These are phyloP conservation scores for Pollenia labialis DNA, from an alignment of 2,888 invertebrate genomes.

Conservation along the genomic window DNA sequence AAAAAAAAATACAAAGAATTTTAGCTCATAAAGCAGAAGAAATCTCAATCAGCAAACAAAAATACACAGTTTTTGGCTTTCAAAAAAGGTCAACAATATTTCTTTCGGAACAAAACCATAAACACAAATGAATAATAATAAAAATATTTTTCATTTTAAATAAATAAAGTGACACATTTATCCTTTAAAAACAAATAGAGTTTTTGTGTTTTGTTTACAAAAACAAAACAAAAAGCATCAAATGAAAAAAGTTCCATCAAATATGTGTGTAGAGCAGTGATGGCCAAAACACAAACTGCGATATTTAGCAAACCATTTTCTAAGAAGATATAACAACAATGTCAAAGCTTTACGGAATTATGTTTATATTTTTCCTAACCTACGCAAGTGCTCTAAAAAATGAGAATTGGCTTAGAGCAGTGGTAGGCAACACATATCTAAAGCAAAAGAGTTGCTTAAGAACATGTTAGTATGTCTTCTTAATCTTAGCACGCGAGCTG, in stretches of 20 bases:
- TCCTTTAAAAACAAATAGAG: slow-evolving; percentile 14
- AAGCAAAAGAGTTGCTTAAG: too few species aligned
- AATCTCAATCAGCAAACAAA: neutral
- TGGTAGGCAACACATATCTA: too few species aligned
- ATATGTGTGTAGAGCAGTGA: too few species aligned
- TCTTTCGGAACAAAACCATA: slow-evolving; percentile 5
- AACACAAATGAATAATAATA: slow-evolving; percentile 14
- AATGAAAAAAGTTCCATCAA: neutral
- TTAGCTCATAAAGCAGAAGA: slow-evolving; percentile 12
- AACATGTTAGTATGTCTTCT: too few species aligned
- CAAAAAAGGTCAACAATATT: slow-evolving; percentile 56
- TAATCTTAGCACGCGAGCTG: too few species aligned
- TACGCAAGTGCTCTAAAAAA: too few species aligned
- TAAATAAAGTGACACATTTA: slow-evolving; percentile 25
- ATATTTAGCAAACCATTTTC: too few species aligned
- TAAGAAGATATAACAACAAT: too few species aligned
- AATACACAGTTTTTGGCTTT: neutral
- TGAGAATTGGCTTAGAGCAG: too few species aligned
- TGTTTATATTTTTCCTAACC: too few species aligned
- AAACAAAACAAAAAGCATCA: neutral
- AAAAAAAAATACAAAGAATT: slow-evolving; percentile 15
- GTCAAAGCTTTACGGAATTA: too few species aligned
- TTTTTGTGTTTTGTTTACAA: neutral
- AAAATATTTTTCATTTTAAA: slow-evolving; percentile 23
- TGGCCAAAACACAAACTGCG: too few species aligned